These are phyloP conservation scores for Rana temporaria DNA, from an alignment of 2,113 vertebrate genomes.

Conservation along the genomic window DNA sequence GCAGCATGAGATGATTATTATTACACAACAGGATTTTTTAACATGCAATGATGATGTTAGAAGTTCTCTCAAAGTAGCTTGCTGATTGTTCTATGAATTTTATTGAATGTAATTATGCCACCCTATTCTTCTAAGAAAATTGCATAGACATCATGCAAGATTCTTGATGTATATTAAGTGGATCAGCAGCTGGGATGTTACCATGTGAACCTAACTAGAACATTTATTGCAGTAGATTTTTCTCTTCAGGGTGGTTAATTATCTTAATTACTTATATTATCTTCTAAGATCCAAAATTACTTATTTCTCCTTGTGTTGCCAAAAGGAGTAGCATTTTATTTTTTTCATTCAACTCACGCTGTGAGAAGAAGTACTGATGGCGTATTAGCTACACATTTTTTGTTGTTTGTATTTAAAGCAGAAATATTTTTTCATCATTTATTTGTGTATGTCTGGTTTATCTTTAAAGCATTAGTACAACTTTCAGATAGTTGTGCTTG, in stretches of 20 bases:
- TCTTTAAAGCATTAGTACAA: too few relatives aligned
- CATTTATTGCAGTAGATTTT: constrained; percentile 80
- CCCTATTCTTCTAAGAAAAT: constrained; percentile 37
- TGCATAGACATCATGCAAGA: constrained; percentile 6
- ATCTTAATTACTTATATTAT: constrained; percentile 89
- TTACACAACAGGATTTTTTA: constrained; percentile 45
- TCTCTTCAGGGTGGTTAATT: constrained; percentile 86
- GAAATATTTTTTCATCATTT: not conserved
- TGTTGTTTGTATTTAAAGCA: not conserved
- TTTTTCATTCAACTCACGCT: constrained; percentile 59
- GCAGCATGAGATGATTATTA: constrained; percentile 45
- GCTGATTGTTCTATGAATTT: accelerated
- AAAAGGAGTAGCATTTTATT: constrained; percentile 77
- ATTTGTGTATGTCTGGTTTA: not conserved
- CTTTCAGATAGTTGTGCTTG: too few relatives aligned
- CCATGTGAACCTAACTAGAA: constrained; percentile 75
- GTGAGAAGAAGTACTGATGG: constrained; percentile 62
- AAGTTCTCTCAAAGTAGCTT: constrained; percentile 55
- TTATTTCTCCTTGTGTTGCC: constrained; percentile 79
- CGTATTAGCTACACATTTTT: not conserved
- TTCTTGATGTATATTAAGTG: constrained; percentile 66
- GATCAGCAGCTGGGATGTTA: constrained; percentile 75
- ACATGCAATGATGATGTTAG: constrained; percentile 43
- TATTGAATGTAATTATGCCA: accelerated
- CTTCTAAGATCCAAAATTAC: constrained; percentile 83